Evolutionary conservation across 2,797 vertebrate species (phyloP).

Genomic region (Pangasius mekongensis): DNA sequence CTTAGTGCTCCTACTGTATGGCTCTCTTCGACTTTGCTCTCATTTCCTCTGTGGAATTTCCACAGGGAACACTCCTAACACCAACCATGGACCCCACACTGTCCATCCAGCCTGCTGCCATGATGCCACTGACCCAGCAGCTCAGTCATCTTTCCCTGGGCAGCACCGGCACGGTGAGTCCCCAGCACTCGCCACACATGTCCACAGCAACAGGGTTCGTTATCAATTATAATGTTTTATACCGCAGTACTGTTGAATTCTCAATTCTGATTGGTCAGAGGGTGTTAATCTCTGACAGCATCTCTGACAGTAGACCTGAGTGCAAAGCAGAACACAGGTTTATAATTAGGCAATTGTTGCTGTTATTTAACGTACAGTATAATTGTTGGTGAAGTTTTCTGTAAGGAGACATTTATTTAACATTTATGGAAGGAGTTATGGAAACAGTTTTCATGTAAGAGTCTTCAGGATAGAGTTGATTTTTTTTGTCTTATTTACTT

Average conservation of each 20-base stretch:
- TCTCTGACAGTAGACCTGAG: background rate
- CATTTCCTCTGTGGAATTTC: background rate
- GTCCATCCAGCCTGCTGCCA: constrained; percentile 88
- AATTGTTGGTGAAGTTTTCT: background rate
- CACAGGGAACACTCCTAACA: constrained; percentile 85
- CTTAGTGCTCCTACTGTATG: background rate
- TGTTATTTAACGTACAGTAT: background rate
- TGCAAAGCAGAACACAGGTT: background rate
- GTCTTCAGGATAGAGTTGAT: background rate
- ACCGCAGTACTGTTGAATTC: background rate
- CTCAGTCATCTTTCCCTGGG: constrained; percentile 90
- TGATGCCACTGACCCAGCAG: constrained; percentile 90
- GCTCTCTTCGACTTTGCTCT: background rate
- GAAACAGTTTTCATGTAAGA: background rate
- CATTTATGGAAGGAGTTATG: background rate
- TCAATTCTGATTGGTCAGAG: background rate
- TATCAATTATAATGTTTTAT: background rate
- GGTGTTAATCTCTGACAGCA: background rate
- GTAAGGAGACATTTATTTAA: background rate
- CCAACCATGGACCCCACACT: constrained; percentile 89
- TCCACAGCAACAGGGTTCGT: background rate
- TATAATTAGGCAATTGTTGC: background rate
- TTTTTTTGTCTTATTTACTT: background rate
- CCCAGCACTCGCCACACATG: background rate
- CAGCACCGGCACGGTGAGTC: constrained; percentile 84